Evolutionary conservation across 1,140 invertebrate genomes (phyloP).

Genomic region (Ctenoplectra terminalis): DNA sequence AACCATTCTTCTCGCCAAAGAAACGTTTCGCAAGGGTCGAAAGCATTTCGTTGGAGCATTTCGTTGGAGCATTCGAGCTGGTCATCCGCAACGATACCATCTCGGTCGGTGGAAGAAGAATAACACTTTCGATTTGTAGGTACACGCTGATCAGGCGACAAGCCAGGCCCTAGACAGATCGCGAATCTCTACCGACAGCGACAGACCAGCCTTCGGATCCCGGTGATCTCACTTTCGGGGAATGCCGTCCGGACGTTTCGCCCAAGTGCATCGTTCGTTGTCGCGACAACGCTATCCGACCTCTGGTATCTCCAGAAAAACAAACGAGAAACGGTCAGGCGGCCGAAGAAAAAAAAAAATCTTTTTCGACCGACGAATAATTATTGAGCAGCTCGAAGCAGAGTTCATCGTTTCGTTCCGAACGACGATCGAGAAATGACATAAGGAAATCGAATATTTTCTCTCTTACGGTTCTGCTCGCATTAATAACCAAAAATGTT

Average conservation of each 20-base stretch:
- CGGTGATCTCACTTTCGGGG: constrained; percentile 79
- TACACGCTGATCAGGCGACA: not conserved
- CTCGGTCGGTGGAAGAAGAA: not conserved
- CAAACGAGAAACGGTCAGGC: not conserved
- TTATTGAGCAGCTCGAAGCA: not conserved
- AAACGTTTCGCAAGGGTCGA: no score
- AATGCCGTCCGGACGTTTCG: constrained; percentile 79
- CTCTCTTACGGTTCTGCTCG: no score
- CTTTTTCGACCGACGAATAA: not conserved
- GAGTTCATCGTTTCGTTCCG: not conserved
- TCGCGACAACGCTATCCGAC: constrained; percentile 68
- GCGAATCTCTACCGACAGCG: constrained; percentile 31
- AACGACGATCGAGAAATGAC: no score
- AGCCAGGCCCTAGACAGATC: constrained; percentile 40
- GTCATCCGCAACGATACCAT: not conserved
- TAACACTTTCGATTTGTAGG: not conserved
- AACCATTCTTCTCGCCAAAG: no score
- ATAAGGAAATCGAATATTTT: no score
- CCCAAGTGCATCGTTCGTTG: constrained; percentile 77
- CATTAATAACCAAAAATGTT: no score
- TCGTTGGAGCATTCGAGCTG: not conserved
- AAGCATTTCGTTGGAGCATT: no score
- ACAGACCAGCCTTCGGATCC: constrained; percentile 63
- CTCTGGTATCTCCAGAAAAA: constrained; percentile 53
- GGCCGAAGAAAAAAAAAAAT: not conserved